A percentile compares a stretch with the other conserved stretches of the same genome.
phyloP scores from a whole-genome alignment of 2,797 vertebrate genomes.

The Vespertilio murinus region DNA sequence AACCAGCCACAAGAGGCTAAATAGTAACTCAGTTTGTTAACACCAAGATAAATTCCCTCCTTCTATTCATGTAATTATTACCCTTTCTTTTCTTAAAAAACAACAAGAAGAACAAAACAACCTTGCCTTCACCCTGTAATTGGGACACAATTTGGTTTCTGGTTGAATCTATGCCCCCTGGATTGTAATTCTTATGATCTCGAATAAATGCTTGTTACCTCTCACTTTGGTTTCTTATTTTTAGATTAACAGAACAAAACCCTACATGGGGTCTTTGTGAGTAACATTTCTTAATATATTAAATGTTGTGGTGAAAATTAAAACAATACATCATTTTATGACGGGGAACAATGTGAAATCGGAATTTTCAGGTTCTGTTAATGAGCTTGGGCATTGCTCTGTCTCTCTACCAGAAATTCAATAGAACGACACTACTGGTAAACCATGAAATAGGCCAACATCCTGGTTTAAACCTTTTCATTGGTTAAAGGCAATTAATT shows the following conservation, averaged over 20 bases:
- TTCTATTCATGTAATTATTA: not conserved
- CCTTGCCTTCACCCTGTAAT: not conserved
- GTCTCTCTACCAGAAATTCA: conserved; percentile 48
- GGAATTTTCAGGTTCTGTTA: conserved; percentile 52
- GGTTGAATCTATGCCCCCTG: not conserved
- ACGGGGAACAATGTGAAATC: conserved; percentile 69
- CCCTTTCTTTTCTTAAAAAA: not conserved
- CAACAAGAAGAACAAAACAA: not conserved
- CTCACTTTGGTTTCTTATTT: not conserved
- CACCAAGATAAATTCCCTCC: not conserved
- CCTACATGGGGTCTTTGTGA: conserved; percentile 28
- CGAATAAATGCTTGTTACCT: not conserved
- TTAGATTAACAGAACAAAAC: not conserved
- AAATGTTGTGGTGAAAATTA: conserved; percentile 76
- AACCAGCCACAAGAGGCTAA: not conserved
- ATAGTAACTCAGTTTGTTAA: not conserved
- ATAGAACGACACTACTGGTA: not conserved
- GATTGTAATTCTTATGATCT: not conserved
- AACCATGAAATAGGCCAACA: not conserved
- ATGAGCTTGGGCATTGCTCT: conserved; percentile 23
- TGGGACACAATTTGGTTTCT: not conserved
- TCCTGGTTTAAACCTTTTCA: not conserved
- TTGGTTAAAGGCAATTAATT: not conserved
- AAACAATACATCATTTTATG: conserved; percentile 79
- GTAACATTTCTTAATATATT: conserved; percentile 66